Evolutionary conservation across 2,113 vertebrate species (phyloP).

Genomic region (Panthera tigris): DNA sequence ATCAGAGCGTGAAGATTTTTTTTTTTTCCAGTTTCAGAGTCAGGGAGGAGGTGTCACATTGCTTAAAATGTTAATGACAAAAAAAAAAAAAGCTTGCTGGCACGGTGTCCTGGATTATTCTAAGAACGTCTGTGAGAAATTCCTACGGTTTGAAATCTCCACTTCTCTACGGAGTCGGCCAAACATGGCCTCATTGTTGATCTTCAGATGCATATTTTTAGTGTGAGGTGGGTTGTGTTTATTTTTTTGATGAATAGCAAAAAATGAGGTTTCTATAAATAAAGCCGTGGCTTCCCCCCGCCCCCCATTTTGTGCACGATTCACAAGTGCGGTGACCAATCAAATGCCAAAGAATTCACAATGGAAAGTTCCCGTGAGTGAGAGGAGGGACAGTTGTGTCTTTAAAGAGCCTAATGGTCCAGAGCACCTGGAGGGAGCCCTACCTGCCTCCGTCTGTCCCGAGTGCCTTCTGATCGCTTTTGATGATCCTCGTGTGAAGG

Average conservation of each 20-base stretch:
- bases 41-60: background rate
- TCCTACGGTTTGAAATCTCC: slow-evolving; percentile 67
- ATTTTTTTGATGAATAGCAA: slow-evolving; percentile 83
- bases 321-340: slow-evolving; percentile 75
- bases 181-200: slow-evolving; percentile 77
- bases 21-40: background rate
- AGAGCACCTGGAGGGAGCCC: accelerated
- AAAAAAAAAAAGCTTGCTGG: slow-evolving; percentile 50
- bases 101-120: background rate
- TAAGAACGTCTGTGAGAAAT: slow-evolving; percentile 72
- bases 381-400: background rate
- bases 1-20: background rate
- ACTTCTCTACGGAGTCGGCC: slow-evolving; percentile 68
- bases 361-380: background rate
- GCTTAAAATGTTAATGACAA: slow-evolving; percentile 39
- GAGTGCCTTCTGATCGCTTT: accelerated
- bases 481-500: accelerated
- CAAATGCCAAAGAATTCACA: slow-evolving; percentile 49
- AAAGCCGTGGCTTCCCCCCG: slow-evolving; percentile 72
- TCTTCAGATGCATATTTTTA: slow-evolving; percentile 76
- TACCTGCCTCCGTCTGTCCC: accelerated
- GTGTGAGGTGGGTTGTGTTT: slow-evolving; percentile 76
- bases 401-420: too few species aligned
- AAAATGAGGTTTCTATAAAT: slow-evolving; percentile 86
- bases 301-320: slow-evolving; percentile 70